phyloP scores from a whole-genome alignment of 2,888 invertebrate species.

The Lymantria dispar region DNA sequence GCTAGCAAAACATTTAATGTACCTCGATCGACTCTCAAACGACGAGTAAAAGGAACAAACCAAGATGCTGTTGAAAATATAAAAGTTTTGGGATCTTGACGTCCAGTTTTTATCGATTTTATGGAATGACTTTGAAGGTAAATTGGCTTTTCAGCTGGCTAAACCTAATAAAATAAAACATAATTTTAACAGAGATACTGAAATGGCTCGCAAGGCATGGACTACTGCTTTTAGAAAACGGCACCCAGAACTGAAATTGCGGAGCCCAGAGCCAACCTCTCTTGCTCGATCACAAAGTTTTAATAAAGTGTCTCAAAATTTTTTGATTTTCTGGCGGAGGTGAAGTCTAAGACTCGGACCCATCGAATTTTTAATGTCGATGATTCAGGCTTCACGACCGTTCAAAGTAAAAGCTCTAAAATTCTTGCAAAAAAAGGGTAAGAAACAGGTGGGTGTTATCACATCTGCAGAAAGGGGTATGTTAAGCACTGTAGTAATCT shows the following conservation, averaged over 20 bases:
- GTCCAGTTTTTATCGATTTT: neutral
- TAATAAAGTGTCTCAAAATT: neutral
- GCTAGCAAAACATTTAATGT: conserved; percentile 1
- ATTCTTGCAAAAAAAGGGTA: neutral
- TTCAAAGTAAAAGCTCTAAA: neutral
- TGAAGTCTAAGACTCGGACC: neutral
- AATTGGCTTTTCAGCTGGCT: conserved; percentile 2
- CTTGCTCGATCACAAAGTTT: conserved; percentile 6
- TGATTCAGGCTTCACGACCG: neutral
- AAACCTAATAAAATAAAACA: conserved; percentile 4
- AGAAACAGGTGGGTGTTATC: conserved; percentile 24
- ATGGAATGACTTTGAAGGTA: conserved; percentile 3
- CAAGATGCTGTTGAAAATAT: neutral
- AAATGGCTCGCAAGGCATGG: conserved; percentile 5
- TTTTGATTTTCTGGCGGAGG: neutral
- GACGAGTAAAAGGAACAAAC: neutral
- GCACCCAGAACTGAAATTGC: conserved; percentile 2
- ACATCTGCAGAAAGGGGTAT: conserved; percentile 34
- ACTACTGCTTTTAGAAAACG: neutral
- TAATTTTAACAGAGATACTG: conserved; percentile 1
- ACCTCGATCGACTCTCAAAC: conserved; percentile 1
- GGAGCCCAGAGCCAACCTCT: conserved; percentile 4
- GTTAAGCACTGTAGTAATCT: conserved; percentile 4
- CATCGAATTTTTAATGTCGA: neutral
- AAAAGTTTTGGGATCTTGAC: neutral